Evolutionary conservation across 2,113 vertebrate species (phyloP).

Genomic region (Zosterops japonicus): DNA sequence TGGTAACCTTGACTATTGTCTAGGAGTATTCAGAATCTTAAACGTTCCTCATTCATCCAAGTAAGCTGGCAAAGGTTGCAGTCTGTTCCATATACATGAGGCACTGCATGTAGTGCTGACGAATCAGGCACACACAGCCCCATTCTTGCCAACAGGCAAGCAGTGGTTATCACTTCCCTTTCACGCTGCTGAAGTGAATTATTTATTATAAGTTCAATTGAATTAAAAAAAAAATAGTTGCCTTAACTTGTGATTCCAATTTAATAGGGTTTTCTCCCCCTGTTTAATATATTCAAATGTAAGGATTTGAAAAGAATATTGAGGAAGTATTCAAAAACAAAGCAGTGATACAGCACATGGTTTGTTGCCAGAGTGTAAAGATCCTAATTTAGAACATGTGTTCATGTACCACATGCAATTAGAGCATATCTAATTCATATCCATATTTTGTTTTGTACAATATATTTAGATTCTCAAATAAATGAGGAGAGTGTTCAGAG

Average conservation of each 20-base stretch:
- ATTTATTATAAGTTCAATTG: conserved; percentile 40
- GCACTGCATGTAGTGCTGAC: neutral
- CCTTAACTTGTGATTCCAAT: conserved; percentile 1
- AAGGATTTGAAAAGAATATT: neutral
- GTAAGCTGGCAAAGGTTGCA: neutral
- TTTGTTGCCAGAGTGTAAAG: neutral
- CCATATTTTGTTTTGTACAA: neutral
- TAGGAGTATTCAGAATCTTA: conserved; percentile 9
- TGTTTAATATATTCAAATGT: neutral
- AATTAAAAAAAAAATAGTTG: conserved; percentile 44
- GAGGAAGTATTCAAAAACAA: conserved; percentile 9
- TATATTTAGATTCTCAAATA: neutral
- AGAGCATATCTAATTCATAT: neutral
- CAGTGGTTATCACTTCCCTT: neutral
- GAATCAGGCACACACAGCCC: neutral
- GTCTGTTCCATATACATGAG: conserved; percentile 36
- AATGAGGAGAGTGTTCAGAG: neutral
- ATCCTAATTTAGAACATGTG: neutral
- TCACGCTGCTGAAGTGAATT: neutral
- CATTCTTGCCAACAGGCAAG: conserved; percentile 7
- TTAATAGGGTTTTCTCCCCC: neutral
- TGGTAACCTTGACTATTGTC: conserved; percentile 16
- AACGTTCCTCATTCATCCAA: conserved; percentile 14
- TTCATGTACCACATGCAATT: neutral
- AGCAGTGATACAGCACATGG: neutral